Base-by-base conservation (phyloP, 2,113 vertebrate genomes). In the Hoplias malabaricus region DNA sequence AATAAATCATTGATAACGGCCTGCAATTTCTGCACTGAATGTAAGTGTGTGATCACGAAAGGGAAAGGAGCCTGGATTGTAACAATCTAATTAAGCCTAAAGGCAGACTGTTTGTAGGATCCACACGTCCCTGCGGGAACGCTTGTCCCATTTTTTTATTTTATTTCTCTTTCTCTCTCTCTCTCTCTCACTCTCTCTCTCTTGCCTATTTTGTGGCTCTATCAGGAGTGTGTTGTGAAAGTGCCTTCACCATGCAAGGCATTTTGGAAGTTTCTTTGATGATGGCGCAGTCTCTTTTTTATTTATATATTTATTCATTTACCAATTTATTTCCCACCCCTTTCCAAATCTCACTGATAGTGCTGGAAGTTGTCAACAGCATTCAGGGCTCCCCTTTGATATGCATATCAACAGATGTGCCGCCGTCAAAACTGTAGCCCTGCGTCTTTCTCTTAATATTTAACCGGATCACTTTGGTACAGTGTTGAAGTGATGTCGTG, bases 1-100 rank as follows among this genome's bases (percentile, higher is more conserved):
- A 91, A 89, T 91, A 87, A 88, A 93, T 94, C 92, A 92, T 91
- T 89, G 85, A 89, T 86, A 87, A 92, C 89, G 89, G 87, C 62
- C 75, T 84, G 86, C 86, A 89, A 90, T 88, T 90, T 92, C 89
- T 81, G 70, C 80, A 81, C 92, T 92, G 92, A 92, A n/a, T n/a
- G 89, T 74, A 91, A 86, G 85, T 83, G 89, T 85, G 77, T 63
- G 77, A 84, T 66, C 53, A 75, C 82, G 86, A 81, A 14, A 46
- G 59, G 75, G 83, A 50, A 84, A 81, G 83, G 85, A 85, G 80
- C 83, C 81, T 89, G 86, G 86, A 92, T 88, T 88, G 86, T 78
- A 48, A 82, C 82, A 88, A 92, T 63, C 81, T 88, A 89, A 92
- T 93, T 93, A 92, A 95, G 89, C 86, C 87, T 71, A 86, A 76